Percentiles rank a stretch among this genome's conserved stretches.
phyloP scores from a whole-genome alignment of 1,140 invertebrate species.

The Akabosia matsudoensis region DNA sequence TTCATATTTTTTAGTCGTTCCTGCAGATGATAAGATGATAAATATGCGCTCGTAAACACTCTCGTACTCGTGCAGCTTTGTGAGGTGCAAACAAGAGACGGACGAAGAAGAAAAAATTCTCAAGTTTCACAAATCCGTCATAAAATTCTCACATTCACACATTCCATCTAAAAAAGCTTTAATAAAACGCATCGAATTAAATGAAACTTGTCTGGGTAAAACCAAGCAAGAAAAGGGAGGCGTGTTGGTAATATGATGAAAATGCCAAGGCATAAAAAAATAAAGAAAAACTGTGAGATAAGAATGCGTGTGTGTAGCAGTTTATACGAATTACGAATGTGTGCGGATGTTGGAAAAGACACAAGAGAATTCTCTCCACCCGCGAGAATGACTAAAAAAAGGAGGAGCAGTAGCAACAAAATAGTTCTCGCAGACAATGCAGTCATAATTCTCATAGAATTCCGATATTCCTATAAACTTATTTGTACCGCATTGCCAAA shows the following conservation, averaged over 20 bases:
- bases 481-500: no score
- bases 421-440: background rate
- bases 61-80: background rate
- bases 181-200: constrained; percentile 15
- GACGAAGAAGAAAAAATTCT: background rate
- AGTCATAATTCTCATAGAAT: background rate
- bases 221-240: background rate
- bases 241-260: no score
- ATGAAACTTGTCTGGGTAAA: background rate
- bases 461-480: background rate
- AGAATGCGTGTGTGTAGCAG: background rate
- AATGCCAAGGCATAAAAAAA: background rate
- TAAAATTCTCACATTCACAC: constrained; percentile 16
- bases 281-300: background rate
- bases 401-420: background rate
- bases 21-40: background rate
- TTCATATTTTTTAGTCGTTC: background rate
- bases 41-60: background rate
- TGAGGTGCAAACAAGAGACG: background rate
- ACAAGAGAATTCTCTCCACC: background rate
- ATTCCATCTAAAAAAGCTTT: constrained; percentile 14
- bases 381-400: background rate
- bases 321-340: no score
- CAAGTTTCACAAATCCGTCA: constrained; percentile 13
- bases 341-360: background rate